These are phyloP conservation scores for Subacronicta megacephala DNA, from an alignment of 2,888 invertebrate genomes.

Conservation along the genomic window DNA sequence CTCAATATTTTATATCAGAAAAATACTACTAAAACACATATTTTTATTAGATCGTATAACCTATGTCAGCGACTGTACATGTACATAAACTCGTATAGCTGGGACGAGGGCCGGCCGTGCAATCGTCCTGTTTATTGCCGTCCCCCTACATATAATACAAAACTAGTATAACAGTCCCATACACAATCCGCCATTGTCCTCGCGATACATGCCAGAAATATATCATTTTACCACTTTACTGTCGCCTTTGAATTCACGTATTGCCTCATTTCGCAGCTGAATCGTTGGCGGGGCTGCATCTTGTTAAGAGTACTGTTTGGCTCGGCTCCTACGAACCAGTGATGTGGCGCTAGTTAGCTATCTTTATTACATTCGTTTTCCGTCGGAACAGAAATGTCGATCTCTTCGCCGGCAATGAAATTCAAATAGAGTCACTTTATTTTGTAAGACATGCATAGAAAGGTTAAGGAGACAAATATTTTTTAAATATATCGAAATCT, in stretches of 20 bases:
- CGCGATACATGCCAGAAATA: slow-evolving; percentile 61
- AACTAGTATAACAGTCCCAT: slow-evolving; percentile 67
- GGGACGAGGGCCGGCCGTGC: slow-evolving; percentile 59
- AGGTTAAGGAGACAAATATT: background rate
- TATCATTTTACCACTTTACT: slow-evolving; percentile 75
- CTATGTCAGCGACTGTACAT: slow-evolving; percentile 39
- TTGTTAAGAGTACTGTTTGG: slow-evolving; percentile 64
- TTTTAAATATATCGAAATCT: background rate
- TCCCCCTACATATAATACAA: slow-evolving; percentile 65
- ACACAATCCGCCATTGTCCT: slow-evolving; percentile 64
- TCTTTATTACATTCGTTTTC: slow-evolving; percentile 34
- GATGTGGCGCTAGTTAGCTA: slow-evolving; percentile 32
- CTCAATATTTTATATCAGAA: slow-evolving; percentile 37
- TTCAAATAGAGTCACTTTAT: slow-evolving; percentile 5
- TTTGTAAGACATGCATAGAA: background rate
- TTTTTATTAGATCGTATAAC: slow-evolving; percentile 52
- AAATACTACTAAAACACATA: slow-evolving; percentile 48
- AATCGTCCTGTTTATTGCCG: slow-evolving; percentile 71
- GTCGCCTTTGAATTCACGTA: slow-evolving; percentile 67
- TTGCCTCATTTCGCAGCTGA: slow-evolving; percentile 64
- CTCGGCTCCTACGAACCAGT: slow-evolving; percentile 42
- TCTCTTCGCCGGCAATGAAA: slow-evolving; percentile 13
- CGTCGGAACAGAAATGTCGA: background rate
- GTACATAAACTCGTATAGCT: slow-evolving; percentile 42
- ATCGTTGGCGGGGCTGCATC: slow-evolving; percentile 64